Evolutionary conservation across 2,888 invertebrate genomes (phyloP), one percentile per base, ranked within the genome.

Genomic region (Bibio marci): DNA sequence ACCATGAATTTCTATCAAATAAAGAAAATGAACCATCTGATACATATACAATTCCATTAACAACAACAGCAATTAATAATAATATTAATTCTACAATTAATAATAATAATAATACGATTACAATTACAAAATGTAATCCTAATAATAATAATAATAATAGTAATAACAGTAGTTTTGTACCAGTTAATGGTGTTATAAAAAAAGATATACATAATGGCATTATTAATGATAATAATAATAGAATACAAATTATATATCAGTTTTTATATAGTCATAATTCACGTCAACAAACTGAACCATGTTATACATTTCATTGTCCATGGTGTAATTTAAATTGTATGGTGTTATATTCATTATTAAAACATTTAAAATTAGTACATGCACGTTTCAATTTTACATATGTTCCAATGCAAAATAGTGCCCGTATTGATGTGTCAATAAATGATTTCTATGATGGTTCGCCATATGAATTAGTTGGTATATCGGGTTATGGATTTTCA

Each of bases 371-470:
- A 58, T 65, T 90, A 33, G 90, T 90, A 57, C 95, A 95, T 64
- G 81, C 88, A 3, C 71, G 95, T 49, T 92, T 94, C 61, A 82
- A 83, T 48, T 94, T 95, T 54, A 83, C 86, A 3, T 92, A 90
- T 58, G 59, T 54, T 42, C 52, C 56, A 27, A 54, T 55, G 6
- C 55, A 52, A n/a, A 55, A 52, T 46, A 85, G 88, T 43, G 87
- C 90, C 30, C 73, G 88, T 42, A 85, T 95, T 47, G 92, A 95
- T 64, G 92, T 95, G 2, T 83, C 91, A 1, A 85, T 95, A 48
- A 94, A 94, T 63, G 91, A 94, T 59, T 65, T 81, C 43, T 94
- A 90, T 62, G 94, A 95, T 63, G 92, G 92, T 4, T 88, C 88
- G 31, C 91, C 92, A 0, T 86, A 86, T 55, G 87, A 88, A 60